Conservation (phyloP, 2,888 invertebrate genomes). For the Lampropteryx suffumata region DNA sequence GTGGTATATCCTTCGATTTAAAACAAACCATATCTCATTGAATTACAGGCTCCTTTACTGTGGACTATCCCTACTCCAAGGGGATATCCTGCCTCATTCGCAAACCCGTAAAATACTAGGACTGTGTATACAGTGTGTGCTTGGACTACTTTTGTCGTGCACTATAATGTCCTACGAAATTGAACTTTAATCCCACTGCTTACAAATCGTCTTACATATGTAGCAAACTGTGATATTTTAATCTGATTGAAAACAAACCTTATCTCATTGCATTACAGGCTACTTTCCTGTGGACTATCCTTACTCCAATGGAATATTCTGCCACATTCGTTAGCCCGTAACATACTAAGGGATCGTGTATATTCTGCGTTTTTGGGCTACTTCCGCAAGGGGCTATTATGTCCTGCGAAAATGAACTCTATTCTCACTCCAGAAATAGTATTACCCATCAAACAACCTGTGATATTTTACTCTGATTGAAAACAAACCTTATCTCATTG, state of each 20-base stretch:
- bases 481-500: background rate
- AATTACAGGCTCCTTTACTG: slow-evolving; percentile 90
- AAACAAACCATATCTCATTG: background rate
- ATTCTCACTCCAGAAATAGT: background rate
- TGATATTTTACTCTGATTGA: no score
- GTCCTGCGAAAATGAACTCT: slow-evolving; percentile 86
- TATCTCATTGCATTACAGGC: slow-evolving; percentile 62
- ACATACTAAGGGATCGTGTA: slow-evolving; percentile 96
- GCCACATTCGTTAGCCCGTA: no score
- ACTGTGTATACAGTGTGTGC: slow-evolving; percentile 96
- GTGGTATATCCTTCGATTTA: no score
- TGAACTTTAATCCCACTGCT: no score
- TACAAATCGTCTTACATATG: no score
- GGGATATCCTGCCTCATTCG: slow-evolving; percentile 93
- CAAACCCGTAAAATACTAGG: slow-evolving; percentile 95
- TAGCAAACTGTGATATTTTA: no score
- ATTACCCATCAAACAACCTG: no score
- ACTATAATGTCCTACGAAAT: slow-evolving; percentile 95
- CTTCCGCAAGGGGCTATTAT: slow-evolving; percentile 94
- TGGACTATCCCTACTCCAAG: slow-evolving; percentile 96
- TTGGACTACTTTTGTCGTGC: slow-evolving; percentile 97
- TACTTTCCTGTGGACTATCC: slow-evolving; percentile 95
- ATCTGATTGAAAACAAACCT: slow-evolving; percentile 36
- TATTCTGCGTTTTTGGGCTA: slow-evolving; percentile 98
- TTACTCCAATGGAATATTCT: no score